Base-by-base conservation (phyloP, 2,888 invertebrate genomes). In the Agrotis puta region DNA sequence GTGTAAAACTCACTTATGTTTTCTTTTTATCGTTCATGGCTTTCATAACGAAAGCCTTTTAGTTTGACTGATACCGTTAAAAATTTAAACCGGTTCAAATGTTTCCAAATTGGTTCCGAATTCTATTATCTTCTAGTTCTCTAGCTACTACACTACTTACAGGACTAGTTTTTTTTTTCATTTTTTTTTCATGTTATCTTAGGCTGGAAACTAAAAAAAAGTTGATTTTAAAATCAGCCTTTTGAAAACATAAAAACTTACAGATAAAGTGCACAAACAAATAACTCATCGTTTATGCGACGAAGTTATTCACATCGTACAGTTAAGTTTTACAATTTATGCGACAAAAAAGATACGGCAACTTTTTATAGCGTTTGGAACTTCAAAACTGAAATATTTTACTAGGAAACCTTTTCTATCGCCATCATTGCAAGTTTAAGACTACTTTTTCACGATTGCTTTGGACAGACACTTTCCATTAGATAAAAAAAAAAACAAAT, bases 191-290 rank as follows among this genome's bases (percentile, higher is more conserved):
- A n/a, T 39, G 39, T 6, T 14, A 6, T 6, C 22, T 53, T 53
- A 24, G 27, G 2, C 11, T 18, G 4, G 18, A 54, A 54, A 54
- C 24, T 11, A 11, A 27, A 50, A 54, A 56, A 18, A 0, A 18
- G n/a, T 33, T 3, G 2, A 24, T 59, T 39, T 39, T 47, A 54
- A 50, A 61, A 61, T 48, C 1, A 48, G 39, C 24, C 27, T 9
- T 51, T 70, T 3, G 11, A 27, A 61, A 48, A 16, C 50, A 62
- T 45, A 54, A 56, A 51, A 61, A 39, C 39, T n/a, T 47, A 51
- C 51, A 56, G 81, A 39, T 50, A 81, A 56, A 81, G 62, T 81
- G 77, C 81, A 76, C 81, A 81, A 81, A 77, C 77, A 76, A 64
- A 74, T 79, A 75, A 79, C 74, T 75, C 75, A 79, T 74, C 77